Base-by-base conservation (phyloP, 2,888 invertebrate species). In the Epirrita christyi region DNA sequence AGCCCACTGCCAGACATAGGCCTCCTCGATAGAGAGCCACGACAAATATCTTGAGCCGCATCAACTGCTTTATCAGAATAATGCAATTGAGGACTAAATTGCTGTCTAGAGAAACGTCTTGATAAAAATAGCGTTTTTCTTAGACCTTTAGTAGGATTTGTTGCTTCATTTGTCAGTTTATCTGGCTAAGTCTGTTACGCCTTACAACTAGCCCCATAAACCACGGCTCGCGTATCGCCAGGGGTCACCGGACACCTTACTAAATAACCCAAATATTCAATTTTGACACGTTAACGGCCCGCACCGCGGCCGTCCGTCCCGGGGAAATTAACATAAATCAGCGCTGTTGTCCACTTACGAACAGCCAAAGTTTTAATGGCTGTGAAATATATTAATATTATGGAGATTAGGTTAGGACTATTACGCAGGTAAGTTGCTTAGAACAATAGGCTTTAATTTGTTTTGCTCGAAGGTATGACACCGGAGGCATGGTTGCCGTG, bases 221-320 rank as follows among this genome's bases (percentile, higher is more conserved):
- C 36, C 38, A n/a, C 13, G 14, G 38, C 38, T 11, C 5, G 47
- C 42, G 52, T 57, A 38, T 29, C 49, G 32, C 29, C 36, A 27
- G 50, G 50, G 62, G 57, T 61, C 61, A 53, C 15, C 13, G 27
- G 28, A 37, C 49, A 46, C 14, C 44, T 38, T 60, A 57, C 59
- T 64, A 64, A 61, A 64, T 60, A 57, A 59, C 55, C 40, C 53
- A 29, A 53, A 59, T 56, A 60, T 64, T 59, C 55, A 52, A 52
- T 57, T 55, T 40, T 60, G 64, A 63, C 64, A 63, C 61, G 59
- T 59, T 58, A 59, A 57, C 59, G 62, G 59, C 43, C 36, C 38
- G 48, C 52, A n/a, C n/a, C n/a, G n/a, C n/a, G n/a, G 46, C 41
- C 43, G 44, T 7, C 42, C 55, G 37, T 49, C 55, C 7, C 55